Conservation (phyloP, 2,888 invertebrate genomes). For the Sussaba pulchella region DNA sequence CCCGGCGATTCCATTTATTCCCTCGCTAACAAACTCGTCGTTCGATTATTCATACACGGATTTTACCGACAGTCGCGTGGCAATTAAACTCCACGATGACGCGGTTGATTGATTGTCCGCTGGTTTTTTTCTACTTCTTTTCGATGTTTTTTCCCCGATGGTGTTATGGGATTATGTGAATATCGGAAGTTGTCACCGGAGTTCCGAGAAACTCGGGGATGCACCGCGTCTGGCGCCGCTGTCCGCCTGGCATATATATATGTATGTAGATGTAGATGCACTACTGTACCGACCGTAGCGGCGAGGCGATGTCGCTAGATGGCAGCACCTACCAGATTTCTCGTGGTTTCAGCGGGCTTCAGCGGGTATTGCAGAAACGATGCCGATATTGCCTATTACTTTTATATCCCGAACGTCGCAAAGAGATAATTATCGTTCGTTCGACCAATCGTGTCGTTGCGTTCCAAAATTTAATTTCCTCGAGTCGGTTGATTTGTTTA, state of each 20-base stretch:
- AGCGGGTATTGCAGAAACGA: background rate
- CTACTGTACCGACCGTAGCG: background rate
- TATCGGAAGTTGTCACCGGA: no score
- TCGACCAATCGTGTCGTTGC: background rate
- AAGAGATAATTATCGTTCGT: background rate
- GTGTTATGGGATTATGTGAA: no score
- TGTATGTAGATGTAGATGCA: background rate
- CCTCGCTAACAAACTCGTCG: background rate
- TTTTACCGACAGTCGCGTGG: background rate
- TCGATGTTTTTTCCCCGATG: no score
- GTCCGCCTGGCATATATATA: background rate
- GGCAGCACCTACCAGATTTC: slow-evolving; percentile 21
- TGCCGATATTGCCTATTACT: background rate
- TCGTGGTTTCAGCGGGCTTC: background rate
- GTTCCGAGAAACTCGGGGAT: no score
- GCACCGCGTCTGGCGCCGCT: no score
- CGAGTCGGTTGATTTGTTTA: no score
- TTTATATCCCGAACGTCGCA: background rate
- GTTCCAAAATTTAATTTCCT: no score
- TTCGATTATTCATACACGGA: background rate
- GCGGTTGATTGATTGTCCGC: no score
- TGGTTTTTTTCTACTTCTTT: no score
- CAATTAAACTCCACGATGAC: no score
- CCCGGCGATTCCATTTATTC: slow-evolving; percentile 3
- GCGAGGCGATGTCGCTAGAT: background rate